Conservation (phyloP, 2,113 vertebrate genomes). For the Brachirus orientalis region DNA sequence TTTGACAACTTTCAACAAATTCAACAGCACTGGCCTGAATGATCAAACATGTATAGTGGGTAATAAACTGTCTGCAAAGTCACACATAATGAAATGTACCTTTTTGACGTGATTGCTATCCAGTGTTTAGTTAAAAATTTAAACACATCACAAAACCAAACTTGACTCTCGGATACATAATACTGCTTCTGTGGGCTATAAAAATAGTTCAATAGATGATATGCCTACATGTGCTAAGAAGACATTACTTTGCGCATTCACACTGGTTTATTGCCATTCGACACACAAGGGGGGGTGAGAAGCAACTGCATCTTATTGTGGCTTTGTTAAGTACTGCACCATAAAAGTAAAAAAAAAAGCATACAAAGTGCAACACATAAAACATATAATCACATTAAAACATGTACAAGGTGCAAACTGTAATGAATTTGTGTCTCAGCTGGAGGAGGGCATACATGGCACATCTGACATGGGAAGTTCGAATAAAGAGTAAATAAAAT, state of each 20-base stretch:
- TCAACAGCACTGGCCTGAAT: slow-evolving; percentile 75
- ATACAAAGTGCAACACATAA: slow-evolving; percentile 76
- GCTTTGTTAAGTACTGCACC: slow-evolving; percentile 63
- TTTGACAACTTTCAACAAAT: slow-evolving; percentile 79
- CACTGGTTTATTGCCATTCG: slow-evolving; percentile 75
- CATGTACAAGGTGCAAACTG: slow-evolving; percentile 72
- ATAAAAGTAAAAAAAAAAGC: slow-evolving; percentile 58
- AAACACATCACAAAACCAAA: slow-evolving; percentile 64
- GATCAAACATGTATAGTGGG: slow-evolving; percentile 77
- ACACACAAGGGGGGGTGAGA: slow-evolving; percentile 39
- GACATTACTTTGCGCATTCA: slow-evolving; percentile 46
- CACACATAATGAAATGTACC: slow-evolving; percentile 81
- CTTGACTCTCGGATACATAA: slow-evolving; percentile 63
- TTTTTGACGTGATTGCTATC: slow-evolving; percentile 70
- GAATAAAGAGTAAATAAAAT: slow-evolving; percentile 12
- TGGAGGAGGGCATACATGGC: slow-evolving; percentile 47
- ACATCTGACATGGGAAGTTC: slow-evolving; percentile 44
- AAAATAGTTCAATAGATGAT: slow-evolving; percentile 67
- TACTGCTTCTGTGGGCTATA: slow-evolving; percentile 78
- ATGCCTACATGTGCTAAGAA: slow-evolving; percentile 66
- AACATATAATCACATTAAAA: slow-evolving; percentile 40
- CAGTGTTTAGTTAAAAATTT: slow-evolving; percentile 72
- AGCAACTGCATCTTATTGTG: slow-evolving; percentile 43
- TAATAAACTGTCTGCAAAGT: slow-evolving; percentile 76
- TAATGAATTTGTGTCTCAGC: slow-evolving; percentile 26